Base-by-base conservation (phyloP, 1,140 invertebrate genomes). In the Panagrolaimus sp. region DNA sequence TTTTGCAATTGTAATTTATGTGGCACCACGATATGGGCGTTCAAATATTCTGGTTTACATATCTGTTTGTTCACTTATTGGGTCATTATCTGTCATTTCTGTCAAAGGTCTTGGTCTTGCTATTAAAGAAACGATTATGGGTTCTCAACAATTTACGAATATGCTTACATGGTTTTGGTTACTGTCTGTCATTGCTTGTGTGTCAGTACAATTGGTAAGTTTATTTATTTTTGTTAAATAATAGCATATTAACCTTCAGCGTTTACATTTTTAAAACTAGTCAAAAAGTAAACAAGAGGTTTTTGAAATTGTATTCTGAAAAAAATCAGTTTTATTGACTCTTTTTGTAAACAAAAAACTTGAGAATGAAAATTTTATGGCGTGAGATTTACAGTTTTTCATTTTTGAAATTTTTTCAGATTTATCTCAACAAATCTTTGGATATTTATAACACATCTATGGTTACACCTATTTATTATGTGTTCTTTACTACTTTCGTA, bases 381-480 rank as follows among this genome's bases (percentile, higher is more conserved):
- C 32, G 32, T 38, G 32, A 38, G 32, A 38, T 38, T 38, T 38
- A 38, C 32, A 4, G 32, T 38, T 38, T 7, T 38, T 38, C 2
- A 38, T 38, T 7, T 38, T 38, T 38, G 7, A 38, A 38, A 28
- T 21, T 79, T 48, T 77, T 76, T 76, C 43, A 76, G 76, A 94
- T 93, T 85, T 97, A 95, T 86, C 86, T 98, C 52, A 98, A 97
- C 85, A 87, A 86, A 76, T 86, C 87, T 0, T 84, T 98, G 62
- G 95, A 98, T 83, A 88, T 93, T 66, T 98, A 95, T 83, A 94
- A 93, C 81, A 96, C 94, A 0, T 90, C 90, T 62, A 88, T 97
- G 74, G 94, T 98, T 0, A 97, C 93, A 1, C 94, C 95, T 0
- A 89, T 97, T 26, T 96, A 97, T 84, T 98, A 97, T 85, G 94